Percentiles rank a stretch among this genome's conserved stretches.
phyloP scores from a whole-genome alignment of 2,888 invertebrate species.

The Teleogryllus oceanicus region DNA sequence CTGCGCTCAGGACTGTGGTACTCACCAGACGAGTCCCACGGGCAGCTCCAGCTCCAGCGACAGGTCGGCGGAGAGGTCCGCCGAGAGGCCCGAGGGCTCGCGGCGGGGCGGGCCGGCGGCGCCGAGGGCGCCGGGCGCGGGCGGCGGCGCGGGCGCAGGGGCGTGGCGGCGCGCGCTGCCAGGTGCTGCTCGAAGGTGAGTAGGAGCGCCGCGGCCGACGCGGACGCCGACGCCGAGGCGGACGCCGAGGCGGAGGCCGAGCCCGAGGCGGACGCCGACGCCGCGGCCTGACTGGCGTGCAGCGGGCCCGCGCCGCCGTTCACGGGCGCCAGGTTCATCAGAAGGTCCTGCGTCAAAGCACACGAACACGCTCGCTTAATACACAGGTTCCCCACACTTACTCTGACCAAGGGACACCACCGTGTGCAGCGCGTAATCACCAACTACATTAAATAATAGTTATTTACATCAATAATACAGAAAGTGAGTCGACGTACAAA shows the following conservation, averaged over 20 bases:
- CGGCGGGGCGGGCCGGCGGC: not conserved
- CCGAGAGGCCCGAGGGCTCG: not conserved
- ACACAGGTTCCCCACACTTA: no score
- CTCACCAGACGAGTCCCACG: not conserved
- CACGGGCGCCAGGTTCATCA: slow-evolving; percentile 57
- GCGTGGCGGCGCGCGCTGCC: slow-evolving; percentile 51
- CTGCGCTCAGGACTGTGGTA: not conserved
- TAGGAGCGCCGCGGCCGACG: slow-evolving; percentile 40
- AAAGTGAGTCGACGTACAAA: no score
- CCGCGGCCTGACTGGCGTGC: slow-evolving; percentile 43
- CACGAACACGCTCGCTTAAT: no score
- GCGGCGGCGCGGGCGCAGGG: slow-evolving; percentile 30
- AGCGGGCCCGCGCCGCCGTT: slow-evolving; percentile 46
- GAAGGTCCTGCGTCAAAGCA: slow-evolving; percentile 50
- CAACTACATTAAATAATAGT: no score
- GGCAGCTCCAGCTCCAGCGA: not conserved
- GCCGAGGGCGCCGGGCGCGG: slow-evolving; percentile 43
- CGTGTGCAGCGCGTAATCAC: no score
- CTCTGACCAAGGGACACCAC: no score
- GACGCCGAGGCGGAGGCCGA: slow-evolving; percentile 24
- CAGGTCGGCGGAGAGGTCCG: not conserved
- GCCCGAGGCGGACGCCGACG: slow-evolving; percentile 29
- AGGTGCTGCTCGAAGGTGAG: slow-evolving; percentile 53
- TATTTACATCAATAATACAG: no score
- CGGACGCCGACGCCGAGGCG: slow-evolving; percentile 30